Conservation (phyloP, 2,797 vertebrate species). For the Anguilla anguilla region DNA sequence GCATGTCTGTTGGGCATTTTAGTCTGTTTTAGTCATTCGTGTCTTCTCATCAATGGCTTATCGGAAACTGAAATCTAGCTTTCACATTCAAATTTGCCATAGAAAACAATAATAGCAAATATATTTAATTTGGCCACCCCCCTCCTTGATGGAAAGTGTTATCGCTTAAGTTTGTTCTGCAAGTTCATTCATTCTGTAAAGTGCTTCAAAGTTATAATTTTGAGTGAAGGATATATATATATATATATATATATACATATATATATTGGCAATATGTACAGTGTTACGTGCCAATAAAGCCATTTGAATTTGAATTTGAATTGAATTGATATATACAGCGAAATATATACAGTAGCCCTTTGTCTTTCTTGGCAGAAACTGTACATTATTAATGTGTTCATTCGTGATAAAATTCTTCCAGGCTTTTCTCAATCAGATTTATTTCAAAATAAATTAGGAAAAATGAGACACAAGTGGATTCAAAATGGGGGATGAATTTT, state of each 20-base stretch:
- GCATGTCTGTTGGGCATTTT: not conserved
- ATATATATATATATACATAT: not conserved
- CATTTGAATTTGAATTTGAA: too few species aligned
- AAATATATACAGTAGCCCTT: not conserved
- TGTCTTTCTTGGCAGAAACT: constrained; percentile 63
- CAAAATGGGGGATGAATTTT: constrained; percentile 28
- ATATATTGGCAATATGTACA: not conserved
- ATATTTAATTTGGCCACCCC: not conserved
- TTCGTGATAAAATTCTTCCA: not conserved
- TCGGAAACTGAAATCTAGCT: not conserved
- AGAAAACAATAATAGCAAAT: not conserved
- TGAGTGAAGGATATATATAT: not conserved
- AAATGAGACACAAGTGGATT: constrained; percentile 27
- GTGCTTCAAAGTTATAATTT: not conserved
- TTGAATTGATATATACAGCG: too few species aligned
- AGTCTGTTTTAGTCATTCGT: not conserved
- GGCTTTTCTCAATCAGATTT: not conserved
- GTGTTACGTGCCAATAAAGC: too few species aligned
- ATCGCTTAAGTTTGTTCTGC: not conserved
- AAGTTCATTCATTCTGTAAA: not conserved
- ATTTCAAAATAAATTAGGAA: constrained; percentile 6
- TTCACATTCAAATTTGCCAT: not conserved
- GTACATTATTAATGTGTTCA: constrained; percentile 78
- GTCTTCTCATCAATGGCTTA: not conserved
- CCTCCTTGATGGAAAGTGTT: not conserved